These are phyloP conservation scores for Hypsopygia costalis DNA, from an alignment of 2,888 invertebrate genomes.

Conservation along the genomic window DNA sequence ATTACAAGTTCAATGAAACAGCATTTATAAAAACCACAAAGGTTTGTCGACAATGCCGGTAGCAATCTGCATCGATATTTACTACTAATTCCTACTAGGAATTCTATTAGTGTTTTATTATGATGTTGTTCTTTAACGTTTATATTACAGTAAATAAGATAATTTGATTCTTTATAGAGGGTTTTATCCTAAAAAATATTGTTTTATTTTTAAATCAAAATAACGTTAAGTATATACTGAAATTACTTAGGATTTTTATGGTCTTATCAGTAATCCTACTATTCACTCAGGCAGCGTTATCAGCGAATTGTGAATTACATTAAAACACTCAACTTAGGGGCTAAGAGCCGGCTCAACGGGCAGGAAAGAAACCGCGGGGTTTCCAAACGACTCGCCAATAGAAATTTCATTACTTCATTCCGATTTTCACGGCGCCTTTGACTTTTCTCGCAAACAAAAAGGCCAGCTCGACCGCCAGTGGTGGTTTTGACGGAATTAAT, in stretches of 20 bases:
- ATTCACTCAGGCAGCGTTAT: slow-evolving; percentile 6
- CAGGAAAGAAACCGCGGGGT: slow-evolving; percentile 32
- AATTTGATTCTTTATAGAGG: no score
- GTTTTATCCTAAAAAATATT: no score
- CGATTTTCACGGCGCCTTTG: slow-evolving; percentile 47
- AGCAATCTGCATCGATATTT: no score
- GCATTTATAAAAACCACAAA: no score
- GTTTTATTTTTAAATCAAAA: no score
- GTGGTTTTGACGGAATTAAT: slow-evolving; percentile 61
- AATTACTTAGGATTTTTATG: not conserved
- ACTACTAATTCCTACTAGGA: no score
- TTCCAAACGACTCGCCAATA: slow-evolving; percentile 37
- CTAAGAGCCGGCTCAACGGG: slow-evolving; percentile 23
- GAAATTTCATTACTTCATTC: slow-evolving; percentile 53
- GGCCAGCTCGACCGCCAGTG: slow-evolving; percentile 27
- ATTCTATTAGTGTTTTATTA: no score
- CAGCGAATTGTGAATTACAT: slow-evolving; percentile 16
- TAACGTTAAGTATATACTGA: no score
- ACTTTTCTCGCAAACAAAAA: slow-evolving; percentile 42
- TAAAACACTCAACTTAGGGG: slow-evolving; percentile 23
- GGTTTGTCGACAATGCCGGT: no score
- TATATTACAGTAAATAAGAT: no score
- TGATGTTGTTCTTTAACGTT: no score
- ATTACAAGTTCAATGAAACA: no score
- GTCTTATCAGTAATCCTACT: not conserved